Conservation (phyloP, 2,888 invertebrate species). For the Tenthredo scrophulariae region DNA sequence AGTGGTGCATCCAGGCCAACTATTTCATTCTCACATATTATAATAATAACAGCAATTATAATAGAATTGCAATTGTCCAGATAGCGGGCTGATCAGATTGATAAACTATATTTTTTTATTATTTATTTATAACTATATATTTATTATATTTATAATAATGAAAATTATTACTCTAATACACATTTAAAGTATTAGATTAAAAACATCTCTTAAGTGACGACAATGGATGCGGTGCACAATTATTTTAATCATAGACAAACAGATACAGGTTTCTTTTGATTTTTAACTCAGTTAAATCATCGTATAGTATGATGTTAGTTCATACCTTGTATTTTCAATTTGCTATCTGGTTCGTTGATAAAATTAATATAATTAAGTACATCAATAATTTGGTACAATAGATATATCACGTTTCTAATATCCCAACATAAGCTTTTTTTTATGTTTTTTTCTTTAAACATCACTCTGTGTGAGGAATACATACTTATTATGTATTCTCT, state of each 20-base stretch:
- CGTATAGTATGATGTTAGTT: background rate
- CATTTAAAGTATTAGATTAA: background rate
- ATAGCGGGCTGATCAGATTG: constrained; percentile 3
- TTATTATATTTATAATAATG: background rate
- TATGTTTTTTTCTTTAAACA: background rate
- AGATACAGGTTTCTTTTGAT: background rate
- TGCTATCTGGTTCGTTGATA: constrained; percentile 30
- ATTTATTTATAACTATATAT: too few species aligned
- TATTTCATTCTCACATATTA: background rate
- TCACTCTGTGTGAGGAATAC: constrained; percentile 2
- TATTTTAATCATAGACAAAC: constrained; percentile 1
- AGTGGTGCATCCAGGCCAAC: constrained; percentile 26
- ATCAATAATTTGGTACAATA: constrained; percentile 38
- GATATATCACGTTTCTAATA: constrained; percentile 38
- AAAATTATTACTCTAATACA: background rate
- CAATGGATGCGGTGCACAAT: background rate
- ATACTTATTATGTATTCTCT: background rate
- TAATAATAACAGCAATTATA: constrained; percentile 22
- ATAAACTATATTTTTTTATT: background rate
- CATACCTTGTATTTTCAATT: background rate
- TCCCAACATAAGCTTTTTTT: background rate
- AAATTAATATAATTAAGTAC: constrained; percentile 40
- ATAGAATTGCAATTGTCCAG: constrained; percentile 32
- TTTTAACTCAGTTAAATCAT: background rate
- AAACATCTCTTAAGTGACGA: background rate